Percentiles rank a stretch among this genome's conserved stretches.
phyloP scores from a whole-genome alignment of 1,140 invertebrate species.

The Galleria mellonella region DNA sequence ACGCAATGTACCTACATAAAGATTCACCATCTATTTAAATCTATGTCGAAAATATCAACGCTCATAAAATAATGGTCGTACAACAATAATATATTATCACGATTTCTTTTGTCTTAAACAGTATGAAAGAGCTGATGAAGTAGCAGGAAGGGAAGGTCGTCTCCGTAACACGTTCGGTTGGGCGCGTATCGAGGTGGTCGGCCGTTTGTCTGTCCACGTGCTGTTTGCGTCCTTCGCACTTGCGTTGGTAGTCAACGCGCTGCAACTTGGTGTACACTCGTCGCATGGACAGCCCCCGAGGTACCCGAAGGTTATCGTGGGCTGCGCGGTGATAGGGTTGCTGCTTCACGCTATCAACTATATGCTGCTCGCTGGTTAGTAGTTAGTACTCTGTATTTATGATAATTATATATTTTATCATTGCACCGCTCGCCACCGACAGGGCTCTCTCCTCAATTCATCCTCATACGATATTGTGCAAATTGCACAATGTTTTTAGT shows the following conservation, averaged over 20 bases:
- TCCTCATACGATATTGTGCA: too few species aligned
- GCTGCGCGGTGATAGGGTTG: slow-evolving; percentile 61
- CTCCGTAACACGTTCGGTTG: slow-evolving; percentile 93
- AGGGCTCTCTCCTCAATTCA: too few species aligned
- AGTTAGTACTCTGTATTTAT: background rate
- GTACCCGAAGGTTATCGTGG: slow-evolving; percentile 78
- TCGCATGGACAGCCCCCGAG: slow-evolving; percentile 76
- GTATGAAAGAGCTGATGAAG: slow-evolving; percentile 61
- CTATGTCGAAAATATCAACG: too few species aligned
- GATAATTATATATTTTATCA: background rate
- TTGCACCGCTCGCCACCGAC: too few species aligned
- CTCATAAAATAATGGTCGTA: too few species aligned
- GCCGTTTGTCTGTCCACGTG: slow-evolving; percentile 87
- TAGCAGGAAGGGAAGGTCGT: slow-evolving; percentile 75
- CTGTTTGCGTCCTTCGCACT: slow-evolving; percentile 90
- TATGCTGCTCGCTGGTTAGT: slow-evolving; percentile 45
- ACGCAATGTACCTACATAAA: too few species aligned
- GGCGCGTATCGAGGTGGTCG: slow-evolving; percentile 90
- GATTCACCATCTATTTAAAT: too few species aligned
- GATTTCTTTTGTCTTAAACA: slow-evolving; percentile 8
- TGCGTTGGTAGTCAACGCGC: slow-evolving; percentile 85
- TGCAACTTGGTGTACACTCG: slow-evolving; percentile 87
- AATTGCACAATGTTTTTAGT: too few species aligned
- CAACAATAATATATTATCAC: too few species aligned
- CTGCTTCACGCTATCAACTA: slow-evolving; percentile 57